These are phyloP conservation scores for Zosterops borbonicus DNA, from an alignment of 2,113 vertebrate species.

Conservation along the genomic window DNA sequence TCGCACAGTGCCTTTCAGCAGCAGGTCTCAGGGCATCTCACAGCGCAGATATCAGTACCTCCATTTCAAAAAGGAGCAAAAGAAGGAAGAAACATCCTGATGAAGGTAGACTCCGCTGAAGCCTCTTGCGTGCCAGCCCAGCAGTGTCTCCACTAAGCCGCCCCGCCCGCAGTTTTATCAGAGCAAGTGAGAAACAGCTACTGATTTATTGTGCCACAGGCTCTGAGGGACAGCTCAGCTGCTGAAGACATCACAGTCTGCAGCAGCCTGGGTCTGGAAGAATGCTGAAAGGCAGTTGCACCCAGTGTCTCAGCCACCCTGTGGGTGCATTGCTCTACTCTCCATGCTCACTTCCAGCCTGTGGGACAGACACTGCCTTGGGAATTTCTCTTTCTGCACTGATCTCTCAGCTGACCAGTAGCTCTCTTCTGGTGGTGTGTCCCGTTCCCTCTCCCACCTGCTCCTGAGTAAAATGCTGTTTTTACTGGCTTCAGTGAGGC, in stretches of 20 bases:
- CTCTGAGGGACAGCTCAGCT: background rate
- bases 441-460: background rate
- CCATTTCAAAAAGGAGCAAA: background rate
- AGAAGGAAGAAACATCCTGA: background rate
- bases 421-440: background rate
- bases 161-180: background rate
- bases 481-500: background rate
- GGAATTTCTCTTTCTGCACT: background rate
- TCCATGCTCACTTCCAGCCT: background rate
- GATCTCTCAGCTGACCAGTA: background rate
- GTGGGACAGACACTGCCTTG: background rate
- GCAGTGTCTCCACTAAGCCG: background rate
- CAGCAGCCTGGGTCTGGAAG: background rate
- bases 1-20: background rate
- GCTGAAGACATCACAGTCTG: background rate
- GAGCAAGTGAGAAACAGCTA: background rate
- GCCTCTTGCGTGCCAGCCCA: background rate
- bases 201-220: background rate
- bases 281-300: rapidly evolving
- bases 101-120: background rate
- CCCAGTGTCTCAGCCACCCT: background rate
- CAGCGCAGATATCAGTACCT: background rate
- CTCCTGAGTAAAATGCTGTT: background rate
- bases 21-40: background rate
- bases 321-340: background rate